Evolutionary conservation across 2,888 invertebrate species (phyloP).

Genomic region (Acrobasis repandana): DNA sequence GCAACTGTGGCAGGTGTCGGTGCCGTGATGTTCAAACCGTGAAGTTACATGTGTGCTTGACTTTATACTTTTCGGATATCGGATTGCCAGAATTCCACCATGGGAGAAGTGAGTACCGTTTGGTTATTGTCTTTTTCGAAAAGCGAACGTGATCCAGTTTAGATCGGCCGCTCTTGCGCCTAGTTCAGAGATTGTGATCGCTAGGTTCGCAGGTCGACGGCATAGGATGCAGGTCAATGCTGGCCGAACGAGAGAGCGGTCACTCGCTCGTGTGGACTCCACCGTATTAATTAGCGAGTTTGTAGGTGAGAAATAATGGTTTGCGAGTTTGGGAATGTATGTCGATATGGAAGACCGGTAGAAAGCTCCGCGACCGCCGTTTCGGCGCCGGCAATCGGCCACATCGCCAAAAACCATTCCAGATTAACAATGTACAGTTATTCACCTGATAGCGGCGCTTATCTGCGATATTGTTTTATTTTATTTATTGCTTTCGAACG

Average conservation of each 20-base stretch:
- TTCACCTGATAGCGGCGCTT: constrained; percentile 61
- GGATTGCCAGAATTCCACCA: constrained; percentile 55
- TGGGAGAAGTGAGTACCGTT: constrained; percentile 75
- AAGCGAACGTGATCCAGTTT: constrained; percentile 64
- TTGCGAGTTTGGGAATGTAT: constrained; percentile 54
- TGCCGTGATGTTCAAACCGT: constrained; percentile 70
- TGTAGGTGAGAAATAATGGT: constrained; percentile 42
- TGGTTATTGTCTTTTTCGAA: constrained; percentile 42
- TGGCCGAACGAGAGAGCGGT: constrained; percentile 29
- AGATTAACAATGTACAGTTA: constrained; percentile 55
- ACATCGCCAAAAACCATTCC: constrained; percentile 50
- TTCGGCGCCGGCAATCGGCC: constrained; percentile 37
- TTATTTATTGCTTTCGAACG: constrained; percentile 52
- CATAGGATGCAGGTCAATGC: constrained; percentile 46
- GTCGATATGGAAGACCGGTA: constrained; percentile 49
- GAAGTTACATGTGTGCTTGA: constrained; percentile 55
- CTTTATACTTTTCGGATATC: constrained; percentile 47
- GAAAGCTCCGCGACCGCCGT: constrained; percentile 58
- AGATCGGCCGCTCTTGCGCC: constrained; percentile 45
- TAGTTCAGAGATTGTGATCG: constrained; percentile 59
- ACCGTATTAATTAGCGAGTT: constrained; percentile 53
- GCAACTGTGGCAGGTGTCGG: constrained; percentile 59
- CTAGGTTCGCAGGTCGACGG: constrained; percentile 73
- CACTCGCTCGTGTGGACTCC: constrained; percentile 32
- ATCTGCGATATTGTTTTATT: constrained; percentile 63